A percentile compares a stretch with the other conserved stretches of the same genome.
Conservation (phyloP, 1,140 invertebrate species). For the Drosophila sp. region DNA sequence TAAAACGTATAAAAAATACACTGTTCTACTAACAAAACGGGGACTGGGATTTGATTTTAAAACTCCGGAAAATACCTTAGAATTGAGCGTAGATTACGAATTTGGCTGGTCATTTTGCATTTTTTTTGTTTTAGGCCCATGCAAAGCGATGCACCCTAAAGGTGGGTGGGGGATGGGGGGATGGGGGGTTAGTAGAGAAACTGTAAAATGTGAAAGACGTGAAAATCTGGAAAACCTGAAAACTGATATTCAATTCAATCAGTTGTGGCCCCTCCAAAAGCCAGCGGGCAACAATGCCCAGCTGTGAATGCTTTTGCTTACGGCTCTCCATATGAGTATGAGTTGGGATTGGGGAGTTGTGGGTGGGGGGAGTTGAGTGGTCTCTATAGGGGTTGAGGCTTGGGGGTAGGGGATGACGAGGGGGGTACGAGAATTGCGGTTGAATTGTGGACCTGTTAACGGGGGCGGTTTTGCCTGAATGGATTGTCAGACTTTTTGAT, state of each 20-base stretch:
- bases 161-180: too few relatives aligned
- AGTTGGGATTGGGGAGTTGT: not conserved
- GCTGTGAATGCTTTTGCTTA: conserved; percentile 36
- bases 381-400: not conserved
- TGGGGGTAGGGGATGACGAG: not conserved
- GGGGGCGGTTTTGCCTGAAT: conserved; percentile 49
- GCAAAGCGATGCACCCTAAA: too few relatives aligned
- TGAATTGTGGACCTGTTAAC: not conserved
- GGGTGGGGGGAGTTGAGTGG: not conserved
- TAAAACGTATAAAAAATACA: too few relatives aligned
- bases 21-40: too few relatives aligned
- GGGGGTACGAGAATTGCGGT: not conserved
- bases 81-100: too few relatives aligned
- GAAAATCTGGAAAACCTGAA: conserved; percentile 39
- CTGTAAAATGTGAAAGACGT: conserved; percentile 18
- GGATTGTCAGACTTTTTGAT: conserved; percentile 61
- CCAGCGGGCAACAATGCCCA: conserved; percentile 45
- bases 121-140: too few relatives aligned
- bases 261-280: conserved; percentile 50
- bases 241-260: conserved; percentile 82
- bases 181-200: too few relatives aligned
- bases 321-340: not conserved
- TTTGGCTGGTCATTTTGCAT: too few relatives aligned
- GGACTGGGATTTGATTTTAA: too few relatives aligned
- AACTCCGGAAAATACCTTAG: too few relatives aligned